phyloP scores from a whole-genome alignment of 2,888 invertebrate species.

The Slavum lentiscoides region DNA sequence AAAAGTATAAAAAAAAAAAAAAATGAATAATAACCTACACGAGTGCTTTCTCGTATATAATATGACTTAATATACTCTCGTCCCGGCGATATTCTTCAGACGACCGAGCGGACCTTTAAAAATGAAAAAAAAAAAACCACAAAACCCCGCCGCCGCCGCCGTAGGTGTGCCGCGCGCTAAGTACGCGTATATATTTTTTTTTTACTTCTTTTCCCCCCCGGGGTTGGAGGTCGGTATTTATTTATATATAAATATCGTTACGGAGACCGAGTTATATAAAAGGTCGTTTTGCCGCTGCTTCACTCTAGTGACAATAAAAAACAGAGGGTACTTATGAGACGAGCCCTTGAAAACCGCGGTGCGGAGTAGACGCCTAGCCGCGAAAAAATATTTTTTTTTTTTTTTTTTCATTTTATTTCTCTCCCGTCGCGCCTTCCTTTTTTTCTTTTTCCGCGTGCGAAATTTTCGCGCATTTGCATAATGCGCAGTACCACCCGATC shows the following conservation, averaged over 20 bases:
- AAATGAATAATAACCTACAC: conserved; percentile 16
- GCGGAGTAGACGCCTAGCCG: not conserved
- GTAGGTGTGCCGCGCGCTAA: conserved; percentile 27
- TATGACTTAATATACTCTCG: conserved; percentile 35
- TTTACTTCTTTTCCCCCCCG: not conserved
- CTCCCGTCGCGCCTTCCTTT: no score
- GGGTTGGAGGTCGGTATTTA: not conserved
- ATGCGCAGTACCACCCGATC: no score
- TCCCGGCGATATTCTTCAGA: conserved; percentile 43
- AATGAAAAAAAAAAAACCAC: conserved; percentile 15
- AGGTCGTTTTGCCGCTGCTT: conserved; percentile 47
- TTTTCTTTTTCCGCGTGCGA: conserved; percentile 17
- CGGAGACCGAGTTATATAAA: conserved; percentile 11
- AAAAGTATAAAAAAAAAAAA: not conserved
- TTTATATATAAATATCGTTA: conserved; percentile 24
- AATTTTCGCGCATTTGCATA: conserved; percentile 12
- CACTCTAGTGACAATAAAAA: conserved; percentile 50
- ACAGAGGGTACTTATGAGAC: conserved; percentile 45
- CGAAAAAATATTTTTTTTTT: not conserved
- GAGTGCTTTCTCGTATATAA: conserved; percentile 14
- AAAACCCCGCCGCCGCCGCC: not conserved
- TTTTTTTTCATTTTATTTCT: not conserved
- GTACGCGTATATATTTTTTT: conserved; percentile 15
- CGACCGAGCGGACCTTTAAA: conserved; percentile 30
- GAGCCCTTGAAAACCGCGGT: conserved; percentile 38